Percentiles rank a stretch among this genome's conserved stretches.
Conservation (phyloP, 2,797 vertebrate genomes). For the Danio jaintianensis region DNA sequence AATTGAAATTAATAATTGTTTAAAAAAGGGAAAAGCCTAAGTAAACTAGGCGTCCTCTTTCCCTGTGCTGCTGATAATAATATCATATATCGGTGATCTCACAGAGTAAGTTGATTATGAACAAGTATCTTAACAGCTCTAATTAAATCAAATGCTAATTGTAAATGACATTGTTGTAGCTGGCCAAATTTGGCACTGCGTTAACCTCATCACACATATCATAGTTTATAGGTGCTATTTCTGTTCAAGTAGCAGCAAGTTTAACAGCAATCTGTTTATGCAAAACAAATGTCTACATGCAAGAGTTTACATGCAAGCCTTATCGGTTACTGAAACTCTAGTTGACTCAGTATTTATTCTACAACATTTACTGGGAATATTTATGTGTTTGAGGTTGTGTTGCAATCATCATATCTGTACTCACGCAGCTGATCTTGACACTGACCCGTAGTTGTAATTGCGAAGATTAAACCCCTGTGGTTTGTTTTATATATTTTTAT, state of each 20-base stretch:
- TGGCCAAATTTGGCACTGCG: too few relatives aligned
- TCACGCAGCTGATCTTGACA: not conserved
- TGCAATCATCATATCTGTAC: not conserved
- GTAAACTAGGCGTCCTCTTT: too few relatives aligned
- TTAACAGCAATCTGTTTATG: not conserved
- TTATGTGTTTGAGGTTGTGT: not conserved
- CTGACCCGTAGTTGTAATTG: not conserved
- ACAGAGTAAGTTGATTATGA: too few relatives aligned
- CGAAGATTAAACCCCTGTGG: not conserved
- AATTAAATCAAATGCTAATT: not conserved
- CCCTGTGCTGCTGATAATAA: too few relatives aligned
- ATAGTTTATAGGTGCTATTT: not conserved
- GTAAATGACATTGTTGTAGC: too few relatives aligned
- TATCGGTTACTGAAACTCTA: not conserved
- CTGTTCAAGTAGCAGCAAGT: not conserved
- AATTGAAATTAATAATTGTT: too few relatives aligned
- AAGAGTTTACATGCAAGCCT: not conserved
- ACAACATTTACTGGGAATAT: not conserved
- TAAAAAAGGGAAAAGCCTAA: too few relatives aligned
- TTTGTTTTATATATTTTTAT: not conserved
- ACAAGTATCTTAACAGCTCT: not conserved
- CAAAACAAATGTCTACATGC: slow-evolving; percentile 3
- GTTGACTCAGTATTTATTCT: not conserved
- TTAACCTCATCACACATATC: not conserved
- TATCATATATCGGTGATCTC: too few relatives aligned